Percentiles rank a stretch among this genome's conserved stretches.
Conservation (phyloP, 2,888 invertebrate species). For the Capitulum mitella region DNA sequence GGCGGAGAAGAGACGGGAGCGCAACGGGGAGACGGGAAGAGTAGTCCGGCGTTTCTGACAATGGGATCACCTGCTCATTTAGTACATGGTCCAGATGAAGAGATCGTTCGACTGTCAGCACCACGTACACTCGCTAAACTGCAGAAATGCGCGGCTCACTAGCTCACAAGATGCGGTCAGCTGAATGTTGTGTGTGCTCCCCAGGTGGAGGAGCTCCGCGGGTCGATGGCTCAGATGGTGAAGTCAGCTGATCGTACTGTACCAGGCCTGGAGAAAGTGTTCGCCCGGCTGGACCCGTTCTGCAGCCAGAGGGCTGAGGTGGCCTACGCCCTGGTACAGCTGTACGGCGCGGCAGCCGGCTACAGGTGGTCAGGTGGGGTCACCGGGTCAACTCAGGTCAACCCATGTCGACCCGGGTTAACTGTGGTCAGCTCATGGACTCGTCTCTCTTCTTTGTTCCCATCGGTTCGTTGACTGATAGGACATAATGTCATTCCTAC, state of each 20-base stretch:
- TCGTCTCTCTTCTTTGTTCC: not conserved
- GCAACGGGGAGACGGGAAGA: no score
- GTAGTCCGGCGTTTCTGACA: no score
- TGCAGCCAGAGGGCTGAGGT: constrained; percentile 27
- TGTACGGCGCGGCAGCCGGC: constrained; percentile 34
- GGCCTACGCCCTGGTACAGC: constrained; percentile 33
- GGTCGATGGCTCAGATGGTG: not conserved
- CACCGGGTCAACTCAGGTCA: not conserved
- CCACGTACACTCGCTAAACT: no score
- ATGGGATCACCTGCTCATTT: no score
- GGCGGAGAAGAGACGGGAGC: no score
- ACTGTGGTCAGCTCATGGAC: not conserved
- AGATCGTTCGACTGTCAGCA: no score
- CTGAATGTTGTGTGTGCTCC: constrained; percentile 23
- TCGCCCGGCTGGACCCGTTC: not conserved
- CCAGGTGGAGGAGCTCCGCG: not conserved
- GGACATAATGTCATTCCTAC: no score
- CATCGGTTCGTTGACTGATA: not conserved
- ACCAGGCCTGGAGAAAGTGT: not conserved
- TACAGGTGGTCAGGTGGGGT: constrained; percentile 23
- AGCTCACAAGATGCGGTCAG: no score
- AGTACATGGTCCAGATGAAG: no score
- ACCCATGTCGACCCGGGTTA: not conserved
- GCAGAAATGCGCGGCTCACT: no score
- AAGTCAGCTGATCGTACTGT: not conserved